Percentiles rank a stretch among this genome's conserved stretches.
Conservation (phyloP, 2,113 vertebrate genomes). For the Conger conger region DNA sequence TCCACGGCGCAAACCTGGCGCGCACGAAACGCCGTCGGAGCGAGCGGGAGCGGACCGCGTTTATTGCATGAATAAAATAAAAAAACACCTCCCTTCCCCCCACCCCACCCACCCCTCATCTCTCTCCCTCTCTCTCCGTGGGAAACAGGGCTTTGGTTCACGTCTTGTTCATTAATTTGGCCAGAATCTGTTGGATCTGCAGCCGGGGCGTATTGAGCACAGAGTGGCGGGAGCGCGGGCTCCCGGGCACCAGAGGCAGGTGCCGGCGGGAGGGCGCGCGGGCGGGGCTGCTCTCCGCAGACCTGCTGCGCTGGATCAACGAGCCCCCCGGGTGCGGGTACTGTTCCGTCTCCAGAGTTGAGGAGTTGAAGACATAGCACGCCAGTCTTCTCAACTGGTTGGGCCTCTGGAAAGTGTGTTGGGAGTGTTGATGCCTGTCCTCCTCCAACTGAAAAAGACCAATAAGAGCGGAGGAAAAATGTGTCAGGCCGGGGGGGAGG, state of each 20-base stretch:
- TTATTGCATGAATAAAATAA: slow-evolving; percentile 26
- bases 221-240: slow-evolving; percentile 90
- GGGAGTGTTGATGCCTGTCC: slow-evolving; percentile 81
- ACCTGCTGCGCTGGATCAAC: slow-evolving; percentile 98
- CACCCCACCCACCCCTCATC: not conserved
- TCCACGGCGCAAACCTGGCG: too few relatives aligned
- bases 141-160: slow-evolving; percentile 66
- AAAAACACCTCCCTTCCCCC: not conserved
- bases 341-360: slow-evolving; percentile 96
- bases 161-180: slow-evolving; percentile 95
- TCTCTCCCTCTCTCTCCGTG: not conserved
- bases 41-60: not conserved
- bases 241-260: slow-evolving; percentile 65
- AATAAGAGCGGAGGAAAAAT: slow-evolving; percentile 85
- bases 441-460: slow-evolving; percentile 98
- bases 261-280: slow-evolving; percentile 63
- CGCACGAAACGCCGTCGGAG: not conserved
- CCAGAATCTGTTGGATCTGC: slow-evolving; percentile 96
- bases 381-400: slow-evolving; percentile 98
- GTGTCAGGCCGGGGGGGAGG: slow-evolving; percentile 78
- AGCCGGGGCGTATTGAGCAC: slow-evolving; percentile 88
- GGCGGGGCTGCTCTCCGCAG: slow-evolving; percentile 96
- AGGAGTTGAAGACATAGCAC: slow-evolving; percentile 98
- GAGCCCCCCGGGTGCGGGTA: slow-evolving; percentile 87
- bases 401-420: slow-evolving; percentile 75